Conservation (phyloP, 2,113 vertebrate genomes). For the Amazona guildingii region DNA sequence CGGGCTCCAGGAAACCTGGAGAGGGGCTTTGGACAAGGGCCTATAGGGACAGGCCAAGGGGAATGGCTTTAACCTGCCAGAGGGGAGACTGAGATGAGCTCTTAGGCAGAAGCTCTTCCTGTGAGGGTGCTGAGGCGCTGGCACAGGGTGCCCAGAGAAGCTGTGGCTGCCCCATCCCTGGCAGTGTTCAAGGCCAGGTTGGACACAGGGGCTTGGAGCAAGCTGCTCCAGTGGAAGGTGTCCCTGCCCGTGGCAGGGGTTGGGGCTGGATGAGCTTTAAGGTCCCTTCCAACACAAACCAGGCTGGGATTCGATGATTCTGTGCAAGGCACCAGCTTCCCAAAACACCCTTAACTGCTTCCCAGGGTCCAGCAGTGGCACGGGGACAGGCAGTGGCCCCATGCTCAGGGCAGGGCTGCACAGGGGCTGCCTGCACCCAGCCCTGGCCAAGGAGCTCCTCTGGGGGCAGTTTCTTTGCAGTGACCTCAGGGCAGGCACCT, state of each 20-base stretch:
- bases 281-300: neutral
- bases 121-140: too few relatives aligned
- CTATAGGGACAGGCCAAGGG: too few relatives aligned
- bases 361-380: too few relatives aligned
- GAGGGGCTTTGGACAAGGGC: too few relatives aligned
- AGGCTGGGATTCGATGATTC: neutral
- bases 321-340: neutral
- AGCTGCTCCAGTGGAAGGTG: neutral
- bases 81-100: too few relatives aligned
- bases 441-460: neutral
- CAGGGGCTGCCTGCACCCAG: neutral
- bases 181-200: too few relatives aligned
- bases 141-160: too few relatives aligned
- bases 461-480: neutral
- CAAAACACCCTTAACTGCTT: neutral
- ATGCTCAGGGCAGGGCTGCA: neutral
- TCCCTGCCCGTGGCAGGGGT: neutral
- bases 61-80: too few relatives aligned
- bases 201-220: too few relatives aligned
- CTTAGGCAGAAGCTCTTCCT: too few relatives aligned
- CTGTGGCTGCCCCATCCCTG: too few relatives aligned
- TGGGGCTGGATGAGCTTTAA: neutral
- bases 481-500: neutral
- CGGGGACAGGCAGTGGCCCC: neutral
- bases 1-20: too few relatives aligned